Evolutionary conservation across 2,113 vertebrate species (phyloP).

Genomic region (Microtus ochrogaster): DNA sequence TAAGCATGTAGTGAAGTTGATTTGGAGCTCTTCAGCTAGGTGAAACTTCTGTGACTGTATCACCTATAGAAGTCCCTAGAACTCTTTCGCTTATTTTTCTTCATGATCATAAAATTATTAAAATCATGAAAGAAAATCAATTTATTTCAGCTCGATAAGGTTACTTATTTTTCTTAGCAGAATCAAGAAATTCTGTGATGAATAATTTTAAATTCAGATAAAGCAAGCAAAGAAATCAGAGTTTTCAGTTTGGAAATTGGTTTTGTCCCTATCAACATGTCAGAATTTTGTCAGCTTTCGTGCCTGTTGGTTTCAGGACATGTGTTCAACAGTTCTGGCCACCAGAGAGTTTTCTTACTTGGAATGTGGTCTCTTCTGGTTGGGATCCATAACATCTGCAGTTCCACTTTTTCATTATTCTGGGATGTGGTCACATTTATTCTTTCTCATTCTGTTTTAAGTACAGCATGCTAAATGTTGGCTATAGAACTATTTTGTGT

Average conservation of each 20-base stretch:
- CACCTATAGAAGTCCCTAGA: too few species aligned
- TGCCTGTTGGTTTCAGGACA: constrained; percentile 52
- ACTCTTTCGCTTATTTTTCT: neutral
- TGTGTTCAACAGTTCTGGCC: constrained; percentile 41
- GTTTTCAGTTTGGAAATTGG: neutral
- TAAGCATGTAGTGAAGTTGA: neutral
- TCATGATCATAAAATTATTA: neutral
- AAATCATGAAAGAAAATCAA: neutral
- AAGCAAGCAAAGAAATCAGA: constrained; percentile 1
- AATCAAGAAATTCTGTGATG: neutral
- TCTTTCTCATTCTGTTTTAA: constrained; percentile 39
- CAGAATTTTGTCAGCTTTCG: neutral
- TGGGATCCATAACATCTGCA: constrained; percentile 69
- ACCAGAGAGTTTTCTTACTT: constrained; percentile 47
- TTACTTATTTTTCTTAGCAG: neutral
- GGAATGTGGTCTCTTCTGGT: constrained; percentile 54
- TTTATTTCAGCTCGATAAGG: neutral
- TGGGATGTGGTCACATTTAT: neutral
- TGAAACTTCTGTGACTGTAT: neutral
- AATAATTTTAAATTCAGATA: constrained; percentile 39
- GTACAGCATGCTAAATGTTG: neutral
- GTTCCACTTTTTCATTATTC: neutral
- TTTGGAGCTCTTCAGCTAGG: neutral
- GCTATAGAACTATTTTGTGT: neutral
- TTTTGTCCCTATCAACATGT: neutral